Conservation (phyloP, 2,888 invertebrate genomes). For the Bugula neritina region DNA sequence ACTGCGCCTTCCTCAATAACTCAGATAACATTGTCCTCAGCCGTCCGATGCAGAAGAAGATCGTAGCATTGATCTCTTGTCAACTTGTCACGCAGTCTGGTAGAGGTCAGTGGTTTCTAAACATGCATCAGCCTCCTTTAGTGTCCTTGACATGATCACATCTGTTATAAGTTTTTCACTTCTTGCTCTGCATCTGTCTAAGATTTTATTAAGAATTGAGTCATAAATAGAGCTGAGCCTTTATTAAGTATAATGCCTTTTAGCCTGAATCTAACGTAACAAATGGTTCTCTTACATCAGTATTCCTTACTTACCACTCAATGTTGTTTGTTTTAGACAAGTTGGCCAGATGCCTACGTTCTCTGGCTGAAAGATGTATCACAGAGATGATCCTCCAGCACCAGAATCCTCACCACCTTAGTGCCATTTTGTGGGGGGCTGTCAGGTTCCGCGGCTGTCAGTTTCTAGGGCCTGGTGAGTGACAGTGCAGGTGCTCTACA, state of each 20-base stretch:
- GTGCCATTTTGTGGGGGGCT: constrained; percentile 92
- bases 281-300: too few species aligned
- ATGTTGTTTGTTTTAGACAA: constrained; percentile 8
- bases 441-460: constrained; percentile 94
- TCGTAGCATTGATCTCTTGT: constrained; percentile 85
- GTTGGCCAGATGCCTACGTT: constrained; percentile 66
- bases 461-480: constrained; percentile 79
- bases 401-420: constrained; percentile 90
- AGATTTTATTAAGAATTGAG: too few species aligned
- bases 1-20: constrained; percentile 11
- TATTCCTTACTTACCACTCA: too few species aligned
- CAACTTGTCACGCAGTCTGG: constrained; percentile 82
- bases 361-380: constrained; percentile 88
- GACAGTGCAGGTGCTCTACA: too few species aligned
- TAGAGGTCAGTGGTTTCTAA: constrained; percentile 34
- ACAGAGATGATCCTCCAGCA: constrained; percentile 88
- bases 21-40: constrained; percentile 59
- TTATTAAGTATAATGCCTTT: too few species aligned
- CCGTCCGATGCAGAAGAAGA: constrained; percentile 89
- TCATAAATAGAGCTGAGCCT: too few species aligned
- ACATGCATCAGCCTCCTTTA: too few species aligned
- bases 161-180: too few species aligned
- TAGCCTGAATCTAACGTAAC: too few species aligned
- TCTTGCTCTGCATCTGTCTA: too few species aligned
- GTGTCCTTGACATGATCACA: too few species aligned